phyloP scores from a whole-genome alignment of 2,888 invertebrate genomes.

The Tanypteryx hageni region DNA sequence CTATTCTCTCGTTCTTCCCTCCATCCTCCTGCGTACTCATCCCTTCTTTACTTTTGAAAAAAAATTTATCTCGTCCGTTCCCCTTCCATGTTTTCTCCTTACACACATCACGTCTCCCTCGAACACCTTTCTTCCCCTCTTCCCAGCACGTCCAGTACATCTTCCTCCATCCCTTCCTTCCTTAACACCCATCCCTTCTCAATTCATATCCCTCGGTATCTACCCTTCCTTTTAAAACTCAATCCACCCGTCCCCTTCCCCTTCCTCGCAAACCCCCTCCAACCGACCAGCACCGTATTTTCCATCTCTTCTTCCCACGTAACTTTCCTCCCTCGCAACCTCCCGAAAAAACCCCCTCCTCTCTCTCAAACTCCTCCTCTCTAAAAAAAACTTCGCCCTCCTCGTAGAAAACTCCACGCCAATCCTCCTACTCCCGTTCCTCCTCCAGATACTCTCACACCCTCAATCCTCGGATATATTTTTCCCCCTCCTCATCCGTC shows the following conservation, averaged over 20 bases:
- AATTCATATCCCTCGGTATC: background rate
- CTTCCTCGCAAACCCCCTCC: background rate
- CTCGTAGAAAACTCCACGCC: no score
- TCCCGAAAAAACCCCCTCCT: background rate
- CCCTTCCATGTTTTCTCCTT: background rate
- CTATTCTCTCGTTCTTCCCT: background rate
- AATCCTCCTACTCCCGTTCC: no score
- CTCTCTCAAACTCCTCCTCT: background rate
- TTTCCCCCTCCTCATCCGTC: background rate
- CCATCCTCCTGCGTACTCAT: background rate
- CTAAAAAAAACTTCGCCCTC: background rate
- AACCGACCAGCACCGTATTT: background rate
- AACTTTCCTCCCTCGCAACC: background rate
- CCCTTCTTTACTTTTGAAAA: background rate
- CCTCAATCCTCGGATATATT: no score
- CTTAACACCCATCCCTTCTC: background rate
- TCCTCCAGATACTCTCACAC: no score
- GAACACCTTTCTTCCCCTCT: background rate
- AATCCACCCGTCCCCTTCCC: background rate
- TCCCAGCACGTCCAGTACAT: background rate
- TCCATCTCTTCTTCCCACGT: background rate
- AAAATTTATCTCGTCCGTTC: background rate
- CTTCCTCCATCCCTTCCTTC: background rate
- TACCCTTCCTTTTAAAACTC: slow-evolving; percentile 30
- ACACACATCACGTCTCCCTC: background rate